Percentiles rank a stretch among this genome's conserved stretches.
These are phyloP conservation scores for Apostichopus parvimensis DNA, from an alignment of 35 echinoderm and acorn worm species.

Conservation along the genomic window DNA sequence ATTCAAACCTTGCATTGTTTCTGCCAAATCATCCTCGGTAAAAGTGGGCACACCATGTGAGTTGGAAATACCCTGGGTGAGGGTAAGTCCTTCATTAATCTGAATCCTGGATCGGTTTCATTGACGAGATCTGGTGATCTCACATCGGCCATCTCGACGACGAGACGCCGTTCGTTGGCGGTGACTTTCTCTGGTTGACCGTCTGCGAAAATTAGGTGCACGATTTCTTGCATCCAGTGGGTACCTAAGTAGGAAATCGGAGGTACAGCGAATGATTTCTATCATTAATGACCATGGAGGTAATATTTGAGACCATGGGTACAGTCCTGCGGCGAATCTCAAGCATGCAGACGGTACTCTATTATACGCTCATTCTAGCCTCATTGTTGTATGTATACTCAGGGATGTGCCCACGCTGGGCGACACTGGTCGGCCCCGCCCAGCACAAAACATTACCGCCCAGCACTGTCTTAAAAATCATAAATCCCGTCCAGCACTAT, in stretches of 20 bases:
- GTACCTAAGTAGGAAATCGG: neutral
- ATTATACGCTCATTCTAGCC: too few species aligned
- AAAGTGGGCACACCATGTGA: neutral
- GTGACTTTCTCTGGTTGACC: neutral
- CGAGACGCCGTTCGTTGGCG: neutral
- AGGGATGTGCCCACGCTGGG: too few species aligned
- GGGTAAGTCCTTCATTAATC: neutral
- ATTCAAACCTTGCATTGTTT: neutral
- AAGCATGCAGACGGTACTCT: too few species aligned
- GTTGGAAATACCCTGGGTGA: constrained; percentile 33
- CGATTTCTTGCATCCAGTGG: constrained; percentile 53
- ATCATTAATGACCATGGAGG: too few species aligned
- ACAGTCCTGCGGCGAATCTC: too few species aligned
- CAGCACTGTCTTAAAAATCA: too few species aligned
- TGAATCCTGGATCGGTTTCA: neutral
- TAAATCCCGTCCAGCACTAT: too few species aligned
- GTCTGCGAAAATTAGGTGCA: constrained; percentile 32
- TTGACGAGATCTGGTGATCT: neutral
- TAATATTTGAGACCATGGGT: too few species aligned
- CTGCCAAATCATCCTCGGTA: neutral
- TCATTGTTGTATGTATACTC: too few species aligned
- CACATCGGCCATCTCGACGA: constrained; percentile 44
- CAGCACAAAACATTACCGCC: too few species aligned
- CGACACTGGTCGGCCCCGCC: too few species aligned
- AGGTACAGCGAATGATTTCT: too few species aligned